Evolutionary conservation across 2,888 invertebrate species (phyloP), one percentile per base, ranked within the genome.

Genomic region (Lasius fuliginosus): DNA sequence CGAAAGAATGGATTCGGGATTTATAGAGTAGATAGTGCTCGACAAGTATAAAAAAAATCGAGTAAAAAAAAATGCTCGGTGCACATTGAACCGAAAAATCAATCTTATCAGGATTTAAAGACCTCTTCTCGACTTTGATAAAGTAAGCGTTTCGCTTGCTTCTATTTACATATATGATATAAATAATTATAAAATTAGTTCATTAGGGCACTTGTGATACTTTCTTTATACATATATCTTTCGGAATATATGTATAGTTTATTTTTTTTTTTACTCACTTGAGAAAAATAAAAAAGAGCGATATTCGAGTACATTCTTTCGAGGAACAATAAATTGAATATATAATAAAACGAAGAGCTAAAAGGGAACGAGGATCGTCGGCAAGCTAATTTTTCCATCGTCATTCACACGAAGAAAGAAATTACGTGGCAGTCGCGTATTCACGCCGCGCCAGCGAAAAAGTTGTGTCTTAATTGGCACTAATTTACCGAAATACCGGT

Each of bases 381-480:
- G 40, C 65, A 65, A 62, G 27, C 18, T 27, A 62, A 46, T 12
- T 53, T 27, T 42, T 30, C n/a, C 27, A 12, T 18, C 15, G 40
- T 40, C 42, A 30, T 42, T 40, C 53, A 15, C 23, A 23, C n/a
- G 68, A 67, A 68, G 36, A 68, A 62, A 71, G 76, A 84, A 87
- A 75, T 85, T 81, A 83, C 53, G 76, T 71, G 64, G 58, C 83
- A 76, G 77, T 75, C 42, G 76, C 40, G 71, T 60, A 83, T 83
- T 60, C 81, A 85, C 33, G 69, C 5, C 27, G 82, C 84, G 46
- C 69, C 49, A 53, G 67, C 82, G 84, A 90, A 91, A 90, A 90
- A 91, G 86, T 89, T 75, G 53, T 82, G 79, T 64, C 86, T 90
- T 89, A 90, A 90, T 90, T 90, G 91, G 69, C 85, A 67, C 60